These are phyloP conservation scores for Boleophthalmus pectinirostris DNA, from an alignment of 2,113 vertebrate species.

Conservation along the genomic window DNA sequence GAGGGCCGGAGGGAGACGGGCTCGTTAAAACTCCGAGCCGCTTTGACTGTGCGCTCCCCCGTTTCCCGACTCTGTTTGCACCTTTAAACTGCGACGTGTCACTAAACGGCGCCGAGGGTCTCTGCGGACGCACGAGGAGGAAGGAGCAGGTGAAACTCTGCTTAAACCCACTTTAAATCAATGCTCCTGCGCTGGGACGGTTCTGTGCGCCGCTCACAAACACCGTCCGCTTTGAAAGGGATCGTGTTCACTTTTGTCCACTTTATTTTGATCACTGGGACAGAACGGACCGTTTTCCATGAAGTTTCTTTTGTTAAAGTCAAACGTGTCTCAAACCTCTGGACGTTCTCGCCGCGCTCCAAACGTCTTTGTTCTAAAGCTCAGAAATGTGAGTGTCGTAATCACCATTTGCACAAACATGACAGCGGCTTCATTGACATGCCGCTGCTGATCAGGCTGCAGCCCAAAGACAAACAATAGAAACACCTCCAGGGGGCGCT, in stretches of 20 bases:
- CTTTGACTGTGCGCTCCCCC: slow-evolving; percentile 77
- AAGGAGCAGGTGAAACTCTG: slow-evolving; percentile 73
- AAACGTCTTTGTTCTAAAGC: slow-evolving; percentile 88
- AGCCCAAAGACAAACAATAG: slow-evolving; percentile 90
- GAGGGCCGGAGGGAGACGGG: slow-evolving; percentile 67
- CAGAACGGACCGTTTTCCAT: slow-evolving; percentile 2
- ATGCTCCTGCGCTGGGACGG: slow-evolving; percentile 6
- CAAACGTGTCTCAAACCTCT: slow-evolving; percentile 45
- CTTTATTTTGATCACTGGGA: background rate
- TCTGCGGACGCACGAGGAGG: slow-evolving; percentile 66
- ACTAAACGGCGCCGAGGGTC: slow-evolving; percentile 76
- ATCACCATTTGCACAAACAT: slow-evolving; percentile 93
- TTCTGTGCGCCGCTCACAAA: background rate
- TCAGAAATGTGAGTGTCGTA: slow-evolving; percentile 95
- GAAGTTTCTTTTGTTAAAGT: slow-evolving; percentile 43
- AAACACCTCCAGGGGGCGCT: slow-evolving; percentile 83
- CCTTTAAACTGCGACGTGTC: slow-evolving; percentile 78
- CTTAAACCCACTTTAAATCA: slow-evolving; percentile 70
- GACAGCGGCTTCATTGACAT: slow-evolving; percentile 95
- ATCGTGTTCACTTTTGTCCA: background rate
- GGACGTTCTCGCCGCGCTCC: slow-evolving; percentile 61
- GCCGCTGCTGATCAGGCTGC: slow-evolving; percentile 84
- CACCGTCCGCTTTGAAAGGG: background rate
- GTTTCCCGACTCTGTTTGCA: slow-evolving; percentile 76
- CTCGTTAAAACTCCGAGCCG: slow-evolving; percentile 80